These are phyloP conservation scores for Tauraco erythrolophus DNA, from an alignment of 2,113 vertebrate species.

Conservation along the genomic window DNA sequence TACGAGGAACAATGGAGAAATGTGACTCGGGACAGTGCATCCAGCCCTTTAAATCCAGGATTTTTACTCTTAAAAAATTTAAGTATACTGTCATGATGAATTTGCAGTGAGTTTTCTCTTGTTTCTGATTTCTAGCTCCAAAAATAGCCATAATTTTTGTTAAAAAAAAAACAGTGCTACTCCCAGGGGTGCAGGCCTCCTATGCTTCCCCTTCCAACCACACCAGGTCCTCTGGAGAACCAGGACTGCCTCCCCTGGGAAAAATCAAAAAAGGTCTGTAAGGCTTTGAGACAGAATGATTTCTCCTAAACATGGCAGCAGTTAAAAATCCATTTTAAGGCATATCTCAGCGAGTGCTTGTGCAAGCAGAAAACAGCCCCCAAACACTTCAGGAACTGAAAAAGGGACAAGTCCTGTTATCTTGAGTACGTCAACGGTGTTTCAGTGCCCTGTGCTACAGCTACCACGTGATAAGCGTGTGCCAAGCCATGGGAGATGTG, in stretches of 20 bases:
- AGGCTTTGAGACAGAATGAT: neutral
- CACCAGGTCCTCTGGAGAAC: neutral
- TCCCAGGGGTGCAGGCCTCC: neutral
- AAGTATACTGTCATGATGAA: neutral
- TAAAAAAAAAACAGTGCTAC: neutral
- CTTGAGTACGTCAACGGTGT: neutral
- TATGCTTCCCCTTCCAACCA: no score
- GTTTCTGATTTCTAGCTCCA: neutral
- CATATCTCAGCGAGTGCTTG: neutral
- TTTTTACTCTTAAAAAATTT: neutral
- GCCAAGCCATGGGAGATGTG: neutral
- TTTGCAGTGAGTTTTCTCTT: neutral
- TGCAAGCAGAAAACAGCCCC: neutral
- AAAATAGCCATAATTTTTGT: no score
- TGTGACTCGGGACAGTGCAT: neutral
- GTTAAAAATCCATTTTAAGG: neutral
- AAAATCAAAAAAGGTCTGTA: neutral
- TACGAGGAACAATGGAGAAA: fast-evolving
- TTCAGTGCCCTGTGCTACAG: neutral
- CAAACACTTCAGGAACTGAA: neutral
- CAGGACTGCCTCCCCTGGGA: neutral
- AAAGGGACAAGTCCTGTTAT: neutral
- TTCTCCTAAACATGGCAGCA: neutral
- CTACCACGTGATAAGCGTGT: neutral
- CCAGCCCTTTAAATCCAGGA: neutral